Base-by-base conservation (phyloP, 2,888 invertebrate genomes). In the Crepidodera aurea region DNA sequence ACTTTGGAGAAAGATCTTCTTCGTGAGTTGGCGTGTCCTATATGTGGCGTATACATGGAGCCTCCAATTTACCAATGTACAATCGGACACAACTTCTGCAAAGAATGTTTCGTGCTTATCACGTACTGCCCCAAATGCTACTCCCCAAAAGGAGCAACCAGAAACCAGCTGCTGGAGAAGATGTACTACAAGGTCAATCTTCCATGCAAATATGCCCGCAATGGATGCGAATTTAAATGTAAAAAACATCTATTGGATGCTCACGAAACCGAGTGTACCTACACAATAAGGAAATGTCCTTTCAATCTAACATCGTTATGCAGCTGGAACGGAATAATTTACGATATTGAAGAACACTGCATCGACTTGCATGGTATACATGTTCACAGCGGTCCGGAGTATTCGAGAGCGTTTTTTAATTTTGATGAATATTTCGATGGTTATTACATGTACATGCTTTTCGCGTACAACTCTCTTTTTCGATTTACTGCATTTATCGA, bases 71-170 rank as follows among this genome's bases (percentile, higher is more conserved):
- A 51, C 1, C 71, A 71, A 44, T 77, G 77, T 54, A 42, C 50
- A 40, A 65, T 55, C 2, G 73, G 73, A 1, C 76, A 77, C 51
- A 70, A 69, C 50, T 66, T 71, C 50, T 75, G 75, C 59, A 64
- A 60, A 7, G 55, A 51, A 27, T 76, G 70, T 29, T 68, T 60
- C 51, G 42, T 48, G n/a, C 37, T 51, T 12, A 48, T 69, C n/a
- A 19, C 16, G 10, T 53, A 16, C 5, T 70, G 70, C 42, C 61
- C 65, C 0, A 50, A 57, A 12, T 70, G 70, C 44, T 40, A 56
- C 42, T 51, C 55, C 1, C 51, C 55, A 10, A 61, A 56, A 27
- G 48, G 39, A 10, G 25, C 27, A 10, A n/a, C 37, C 1, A 12
- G 61, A 15, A 44, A 61, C 25, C 29, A 34, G 0, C n/a, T 29